These are phyloP conservation scores for Ostrea edulis DNA, from an alignment of 1,140 invertebrate species.

Conservation along the genomic window DNA sequence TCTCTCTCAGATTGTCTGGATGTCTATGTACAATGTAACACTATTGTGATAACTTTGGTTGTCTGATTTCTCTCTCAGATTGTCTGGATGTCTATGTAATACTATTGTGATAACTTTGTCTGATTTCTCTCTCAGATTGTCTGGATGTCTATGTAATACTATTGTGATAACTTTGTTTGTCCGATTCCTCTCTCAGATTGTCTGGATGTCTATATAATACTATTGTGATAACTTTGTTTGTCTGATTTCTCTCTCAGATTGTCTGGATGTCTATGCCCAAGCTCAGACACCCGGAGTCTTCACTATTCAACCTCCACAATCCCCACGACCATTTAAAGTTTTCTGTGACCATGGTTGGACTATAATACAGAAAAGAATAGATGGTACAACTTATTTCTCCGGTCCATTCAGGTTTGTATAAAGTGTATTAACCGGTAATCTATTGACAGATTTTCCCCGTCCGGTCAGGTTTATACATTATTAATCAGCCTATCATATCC, in stretches of 20 bases:
- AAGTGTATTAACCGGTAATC: neutral
- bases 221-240: too few relatives aligned
- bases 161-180: too few relatives aligned
- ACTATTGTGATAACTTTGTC: too few relatives aligned
- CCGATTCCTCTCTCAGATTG: neutral
- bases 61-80: neutral
- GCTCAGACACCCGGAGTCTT: neutral
- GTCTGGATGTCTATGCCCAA: neutral
- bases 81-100: constrained; percentile 28
- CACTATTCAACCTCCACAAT: constrained; percentile 24
- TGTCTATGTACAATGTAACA: neutral
- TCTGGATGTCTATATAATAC: neutral
- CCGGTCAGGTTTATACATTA: too few relatives aligned
- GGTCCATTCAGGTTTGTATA: neutral
- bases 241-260: neutral
- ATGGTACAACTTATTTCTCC: neutral
- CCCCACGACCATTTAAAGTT: neutral
- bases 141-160: constrained; percentile 23
- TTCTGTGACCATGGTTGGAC: constrained; percentile 26
- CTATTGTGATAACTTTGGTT: too few relatives aligned
- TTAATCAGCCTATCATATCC: too few relatives aligned
- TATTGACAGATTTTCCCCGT: too few relatives aligned
- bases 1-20: constrained; percentile 31
- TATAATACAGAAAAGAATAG: constrained; percentile 7
- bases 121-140: constrained; percentile 9